Base-by-base conservation (phyloP, 2,113 vertebrate species). In the Lophochroa leadbeateri region DNA sequence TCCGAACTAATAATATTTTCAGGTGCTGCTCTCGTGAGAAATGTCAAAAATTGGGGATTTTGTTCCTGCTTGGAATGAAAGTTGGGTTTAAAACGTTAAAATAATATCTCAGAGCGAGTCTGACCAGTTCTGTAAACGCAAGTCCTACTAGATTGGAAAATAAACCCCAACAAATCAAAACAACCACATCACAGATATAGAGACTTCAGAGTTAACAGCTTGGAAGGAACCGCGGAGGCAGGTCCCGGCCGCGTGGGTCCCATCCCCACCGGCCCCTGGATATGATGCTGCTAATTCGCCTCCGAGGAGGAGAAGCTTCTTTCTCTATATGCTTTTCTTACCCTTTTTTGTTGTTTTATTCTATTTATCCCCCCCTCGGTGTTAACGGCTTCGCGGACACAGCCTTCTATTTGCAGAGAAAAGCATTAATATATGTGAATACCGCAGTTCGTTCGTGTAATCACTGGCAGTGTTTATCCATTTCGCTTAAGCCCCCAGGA, bases 101-200 rank as follows among this genome's bases (percentile, higher is more conserved):
- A 76, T 70, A 85, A 10, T 52, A 69, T 82, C 82, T 77, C 87
- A 77, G 74, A 95, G 94, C 93, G n/a, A 94, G 94, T 96, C 87
- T 69, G 94, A 94, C 93, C 87, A 85, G 90, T 89, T 96, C 70
- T 82, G 57, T 67, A 72, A 50, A 57, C 17, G 58, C 33, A n/a
- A 93, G 49, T 52, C n/a, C 39, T 80, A 52, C 53, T 29, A 72
- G 35, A 31, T 50, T 86, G 82, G 69, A 84, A 87, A 91, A 86
- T 82, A 58, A 58, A 35, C 57, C 57, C 20, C 57, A 58, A 58
- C 46, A 80, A 94, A 93, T 92, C 87, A 95, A 95, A 97, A 69
- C 70, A 90, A 87, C 94, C 96, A 94, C 93, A 97, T 92, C 93
- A 94, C 63, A 96, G 78, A 64, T 91, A n/a, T 11, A 82, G 78